Base-by-base conservation (phyloP, 2,797 vertebrate genomes). In the Philypnodon macrostomus region DNA sequence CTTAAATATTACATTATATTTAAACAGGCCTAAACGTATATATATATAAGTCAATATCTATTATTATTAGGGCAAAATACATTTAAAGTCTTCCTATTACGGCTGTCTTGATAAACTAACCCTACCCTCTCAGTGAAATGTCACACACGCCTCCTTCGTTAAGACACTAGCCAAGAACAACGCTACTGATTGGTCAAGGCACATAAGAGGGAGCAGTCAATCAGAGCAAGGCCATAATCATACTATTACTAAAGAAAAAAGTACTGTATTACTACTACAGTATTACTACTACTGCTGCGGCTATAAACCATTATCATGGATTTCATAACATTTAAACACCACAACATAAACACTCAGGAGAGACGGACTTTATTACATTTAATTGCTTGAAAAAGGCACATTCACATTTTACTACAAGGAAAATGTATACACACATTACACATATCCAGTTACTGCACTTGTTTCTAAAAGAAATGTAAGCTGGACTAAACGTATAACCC, bases 91-190 rank as follows among this genome's bases (percentile, higher is more conserved):
- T 52, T 16, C 11, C 47, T 62, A 54, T 38, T 59, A 41, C 49
- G 15, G 64, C 62, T 83, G 69, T 56, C 11, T 30, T 66, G 35
- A 17, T 9, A 16, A 65, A 77, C 67, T 78, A 13, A 38, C 29
- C 19, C 45, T 47, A 79, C 74, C 79, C 65, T 39, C 63, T 39
- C 64, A 57, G 81, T 64, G 67, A 83, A 89, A 89, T 89, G 88
- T 91, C 89, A 90, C 73, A 79, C 80, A 77, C 74, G 58, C 77
- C 77, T 79, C 63, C 69, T 66, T 73, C 84, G 75, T 85, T 61
- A 71, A 12, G 40, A 45, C 69, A 70, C 82, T 21, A 35, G 2
- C 32, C 13, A 79, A 47, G 68, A 78, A 66, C 59, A 60, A 55
- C 41, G 21, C 52, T 42, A 21, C 61, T 70, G 66, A 69, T 83